Percentiles rank a stretch among this genome's conserved stretches.
Evolutionary conservation across 2,113 vertebrate species (phyloP).

Genomic region (Colistium nudipinnis): DNA sequence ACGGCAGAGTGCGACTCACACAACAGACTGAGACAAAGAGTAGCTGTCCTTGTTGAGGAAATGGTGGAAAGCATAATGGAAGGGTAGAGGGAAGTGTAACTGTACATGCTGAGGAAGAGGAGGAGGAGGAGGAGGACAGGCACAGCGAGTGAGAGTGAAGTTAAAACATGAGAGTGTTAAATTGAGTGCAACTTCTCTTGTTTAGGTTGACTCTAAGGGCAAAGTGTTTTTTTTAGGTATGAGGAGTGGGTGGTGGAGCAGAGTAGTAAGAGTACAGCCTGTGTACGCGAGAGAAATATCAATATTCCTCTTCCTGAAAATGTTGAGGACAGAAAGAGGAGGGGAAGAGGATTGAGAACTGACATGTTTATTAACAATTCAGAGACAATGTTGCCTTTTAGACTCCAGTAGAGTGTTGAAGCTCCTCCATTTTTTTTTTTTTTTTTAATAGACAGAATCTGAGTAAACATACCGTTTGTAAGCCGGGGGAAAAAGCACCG

Average conservation of each 20-base stretch:
- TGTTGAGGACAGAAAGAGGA: background rate
- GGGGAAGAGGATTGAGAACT: background rate
- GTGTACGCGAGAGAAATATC: constrained; percentile 8
- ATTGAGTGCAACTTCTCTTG: constrained; percentile 29
- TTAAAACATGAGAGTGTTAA: constrained; percentile 15
- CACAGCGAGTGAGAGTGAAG: too few relatives aligned
- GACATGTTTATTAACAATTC: constrained; percentile 31
- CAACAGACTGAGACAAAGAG: constrained; percentile 82
- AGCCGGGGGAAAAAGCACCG: background rate
- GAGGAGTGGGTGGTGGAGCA: background rate
- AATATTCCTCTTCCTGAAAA: background rate
- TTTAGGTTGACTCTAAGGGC: constrained; percentile 15
- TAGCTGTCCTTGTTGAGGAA: constrained; percentile 90
- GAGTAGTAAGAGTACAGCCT: background rate
- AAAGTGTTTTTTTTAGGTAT: constrained; percentile 16
- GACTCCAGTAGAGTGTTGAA: constrained; percentile 6
- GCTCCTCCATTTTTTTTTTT: constrained; percentile 9
- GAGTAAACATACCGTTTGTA: constrained; percentile 6
- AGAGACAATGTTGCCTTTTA: constrained; percentile 52
- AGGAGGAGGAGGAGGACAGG: constrained; percentile 11
- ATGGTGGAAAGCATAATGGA: constrained; percentile 17
- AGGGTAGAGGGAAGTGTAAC: constrained; percentile 26
- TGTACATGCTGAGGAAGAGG: constrained; percentile 19
- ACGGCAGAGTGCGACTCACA: constrained; percentile 84
- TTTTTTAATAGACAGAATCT: constrained; percentile 10